phyloP scores from a whole-genome alignment of 2,113 vertebrate genomes.

The Muntiacus muntjak region DNA sequence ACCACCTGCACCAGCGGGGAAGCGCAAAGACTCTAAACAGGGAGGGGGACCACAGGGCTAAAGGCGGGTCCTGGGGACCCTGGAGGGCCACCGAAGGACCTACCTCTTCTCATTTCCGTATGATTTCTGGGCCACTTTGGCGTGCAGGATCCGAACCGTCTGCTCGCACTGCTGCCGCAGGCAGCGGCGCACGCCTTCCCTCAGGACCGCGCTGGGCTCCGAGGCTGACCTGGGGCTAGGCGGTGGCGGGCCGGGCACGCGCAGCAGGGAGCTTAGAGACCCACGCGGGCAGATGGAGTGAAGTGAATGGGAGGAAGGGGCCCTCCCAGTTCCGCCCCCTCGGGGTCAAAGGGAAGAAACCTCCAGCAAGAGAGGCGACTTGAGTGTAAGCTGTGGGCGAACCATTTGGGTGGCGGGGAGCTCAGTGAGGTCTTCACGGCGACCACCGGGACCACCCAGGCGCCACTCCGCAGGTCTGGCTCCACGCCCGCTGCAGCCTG shows the following conservation, averaged over 20 bases:
- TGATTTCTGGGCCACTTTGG: conserved; percentile 96
- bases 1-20: background rate
- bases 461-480: conserved; percentile 45
- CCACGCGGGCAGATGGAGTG: background rate
- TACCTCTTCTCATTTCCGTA: conserved; percentile 97
- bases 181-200: conserved; percentile 79
- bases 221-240: conserved; percentile 65
- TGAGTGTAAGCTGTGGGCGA: background rate
- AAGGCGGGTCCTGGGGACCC: background rate
- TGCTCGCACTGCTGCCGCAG: conserved; percentile 86
- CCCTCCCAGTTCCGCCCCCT: background rate
- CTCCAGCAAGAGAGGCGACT: background rate
- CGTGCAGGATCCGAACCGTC: conserved; percentile 89
- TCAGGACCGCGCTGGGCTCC: conserved; percentile 66
- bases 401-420: conserved; percentile 37
- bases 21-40: background rate
- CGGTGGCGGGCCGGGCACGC: background rate
- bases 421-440: conserved; percentile 33
- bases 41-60: background rate
- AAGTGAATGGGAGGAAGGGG: background rate
- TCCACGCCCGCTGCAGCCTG: conserved; percentile 15
- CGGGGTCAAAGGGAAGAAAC: background rate
- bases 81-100: fast-evolving
- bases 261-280: background rate
- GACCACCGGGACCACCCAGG: conserved; percentile 63